Evolutionary conservation across 2,888 invertebrate genomes (phyloP).

Genomic region (Drosophila maculinotata): DNA sequence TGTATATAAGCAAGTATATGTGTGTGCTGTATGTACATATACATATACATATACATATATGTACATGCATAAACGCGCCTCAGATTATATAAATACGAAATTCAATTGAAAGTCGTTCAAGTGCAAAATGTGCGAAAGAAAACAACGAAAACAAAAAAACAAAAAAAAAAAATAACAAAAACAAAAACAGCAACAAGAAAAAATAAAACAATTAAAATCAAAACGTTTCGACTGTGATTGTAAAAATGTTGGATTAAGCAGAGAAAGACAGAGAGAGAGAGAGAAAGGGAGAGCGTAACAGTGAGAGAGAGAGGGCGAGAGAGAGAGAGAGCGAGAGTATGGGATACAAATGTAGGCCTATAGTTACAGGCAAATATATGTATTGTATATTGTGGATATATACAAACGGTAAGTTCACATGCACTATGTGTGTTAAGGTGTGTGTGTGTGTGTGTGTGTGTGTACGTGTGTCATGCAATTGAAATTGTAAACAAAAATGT

Average conservation of each 20-base stretch:
- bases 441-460: background rate
- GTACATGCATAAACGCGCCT: slow-evolving; percentile 19
- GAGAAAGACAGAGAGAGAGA: background rate
- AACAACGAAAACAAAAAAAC: slow-evolving; percentile 31
- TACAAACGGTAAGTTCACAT: too few species aligned
- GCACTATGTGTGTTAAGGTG: background rate
- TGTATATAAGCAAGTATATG: background rate
- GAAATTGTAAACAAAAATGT: slow-evolving; percentile 43
- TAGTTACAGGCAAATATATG: slow-evolving; percentile 5
- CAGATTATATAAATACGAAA: slow-evolving; percentile 70
- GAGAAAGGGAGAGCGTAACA: slow-evolving; percentile 1
- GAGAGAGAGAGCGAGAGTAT: background rate
- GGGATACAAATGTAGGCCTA: slow-evolving; percentile 9
- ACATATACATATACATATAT: slow-evolving; percentile 5
- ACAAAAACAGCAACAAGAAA: slow-evolving; percentile 14
- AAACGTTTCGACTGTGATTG: slow-evolving; percentile 51
- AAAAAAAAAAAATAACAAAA: slow-evolving; percentile 21
- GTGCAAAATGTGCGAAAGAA: slow-evolving; percentile 65
- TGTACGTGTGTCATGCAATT: slow-evolving; percentile 25
- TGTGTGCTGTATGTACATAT: slow-evolving; percentile 1
- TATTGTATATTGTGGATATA: background rate
- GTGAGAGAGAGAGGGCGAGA: background rate
- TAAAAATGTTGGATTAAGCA: slow-evolving; percentile 48
- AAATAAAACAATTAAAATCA: slow-evolving; percentile 44
- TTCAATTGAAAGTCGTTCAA: slow-evolving; percentile 77